Conservation (phyloP, 2,888 invertebrate genomes). For the Callosobruchus maculatus region DNA sequence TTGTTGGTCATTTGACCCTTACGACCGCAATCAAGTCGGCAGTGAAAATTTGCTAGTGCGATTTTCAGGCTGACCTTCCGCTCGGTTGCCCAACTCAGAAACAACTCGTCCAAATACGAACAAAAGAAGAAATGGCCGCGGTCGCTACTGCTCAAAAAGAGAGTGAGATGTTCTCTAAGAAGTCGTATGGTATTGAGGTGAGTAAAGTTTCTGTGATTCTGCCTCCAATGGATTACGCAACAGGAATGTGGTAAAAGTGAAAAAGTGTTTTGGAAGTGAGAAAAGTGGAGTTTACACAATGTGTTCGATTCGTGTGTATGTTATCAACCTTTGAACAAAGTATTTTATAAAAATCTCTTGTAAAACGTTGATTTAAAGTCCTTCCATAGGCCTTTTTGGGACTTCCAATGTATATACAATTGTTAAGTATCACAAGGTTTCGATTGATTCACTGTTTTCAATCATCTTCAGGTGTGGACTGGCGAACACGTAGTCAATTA, state of each 20-base stretch:
- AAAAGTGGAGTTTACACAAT: not conserved
- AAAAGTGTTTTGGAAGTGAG: not conserved
- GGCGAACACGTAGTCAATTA: too few species aligned
- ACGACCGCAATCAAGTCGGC: not conserved
- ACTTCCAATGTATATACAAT: too few species aligned
- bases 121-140: conserved; percentile 61
- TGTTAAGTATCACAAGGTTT: too few species aligned
- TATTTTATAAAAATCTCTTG: too few species aligned
- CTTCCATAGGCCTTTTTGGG: too few species aligned
- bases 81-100: too few species aligned
- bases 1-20: not conserved
- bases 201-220: conserved; percentile 48
- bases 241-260: not conserved
- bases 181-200: conserved; percentile 96
- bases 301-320: too few species aligned
- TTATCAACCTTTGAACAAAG: too few species aligned
- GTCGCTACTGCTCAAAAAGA: conserved; percentile 91
- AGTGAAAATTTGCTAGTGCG: not conserved
- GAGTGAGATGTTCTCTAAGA: conserved; percentile 95
- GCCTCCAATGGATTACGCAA: not conserved
- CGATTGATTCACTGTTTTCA: too few species aligned
- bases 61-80: not conserved
- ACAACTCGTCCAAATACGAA: not conserved
- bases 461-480: too few species aligned
- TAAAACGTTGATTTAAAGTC: too few species aligned